Base-by-base conservation (phyloP, 1,140 invertebrate species). In the Bradysia coprophila region DNA sequence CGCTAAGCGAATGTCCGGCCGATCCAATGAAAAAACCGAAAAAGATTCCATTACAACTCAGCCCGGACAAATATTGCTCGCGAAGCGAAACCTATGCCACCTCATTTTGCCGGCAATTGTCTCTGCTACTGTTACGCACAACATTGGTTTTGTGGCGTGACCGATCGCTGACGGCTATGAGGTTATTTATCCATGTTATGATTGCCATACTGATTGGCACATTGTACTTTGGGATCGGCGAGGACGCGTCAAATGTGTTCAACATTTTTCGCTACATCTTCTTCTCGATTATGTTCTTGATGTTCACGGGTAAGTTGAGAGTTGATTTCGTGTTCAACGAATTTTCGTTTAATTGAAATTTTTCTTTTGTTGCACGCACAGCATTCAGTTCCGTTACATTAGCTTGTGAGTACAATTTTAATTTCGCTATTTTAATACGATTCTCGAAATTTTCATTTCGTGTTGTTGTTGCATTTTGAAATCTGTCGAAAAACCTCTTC, bases 351-450 rank as follows among this genome's bases (percentile, higher is more conserved):
- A n/a, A n/a, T n/a, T n/a, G n/a, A n/a, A n/a, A n/a, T n/a, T n/a
- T n/a, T n/a, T n/a, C n/a, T n/a, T n/a, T n/a, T n/a, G n/a, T n/a
- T n/a, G n/a, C n/a, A n/a, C n/a, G n/a, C n/a, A n/a, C 81, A 11
- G 80, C 88, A 1, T 84, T 91, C 53, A 90, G 82, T 57, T 78
- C 81, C 4, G 80, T 85, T 13, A 71, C 85, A n/a, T 69, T 89
- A 1, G 83, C 76, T 36, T 91, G 88, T 91, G 71, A 85, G 80
- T 78, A 46, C 41, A 28, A 13, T 28, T 43, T 20, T 24, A n/a
- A n/a, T n/a, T n/a, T n/a, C n/a, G n/a, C n/a, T n/a, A n/a, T n/a
- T n/a, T n/a, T n/a, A n/a, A n/a, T 21, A 16, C 11, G 8, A 41
- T 13, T 43, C 16, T 40, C 40, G 38, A 34, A 46, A 43, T 31